These are phyloP conservation scores for Urocynchramus pylzowi DNA, from an alignment of 2,113 vertebrate genomes.

Conservation along the genomic window DNA sequence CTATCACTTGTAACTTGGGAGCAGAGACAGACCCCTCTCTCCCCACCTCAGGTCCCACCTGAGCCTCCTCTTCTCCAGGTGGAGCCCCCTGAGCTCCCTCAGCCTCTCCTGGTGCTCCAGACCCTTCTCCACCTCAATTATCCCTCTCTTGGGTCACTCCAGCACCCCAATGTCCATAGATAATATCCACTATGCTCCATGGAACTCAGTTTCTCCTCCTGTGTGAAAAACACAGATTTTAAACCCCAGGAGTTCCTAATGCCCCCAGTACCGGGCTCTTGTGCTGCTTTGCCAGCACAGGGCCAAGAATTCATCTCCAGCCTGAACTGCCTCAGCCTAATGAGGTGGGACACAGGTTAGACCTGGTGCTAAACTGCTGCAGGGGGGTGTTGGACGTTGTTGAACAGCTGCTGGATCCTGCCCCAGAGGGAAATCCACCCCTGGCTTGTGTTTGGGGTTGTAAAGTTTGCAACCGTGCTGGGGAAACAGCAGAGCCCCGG, in stretches of 20 bases:
- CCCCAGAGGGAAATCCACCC: conserved; percentile 2
- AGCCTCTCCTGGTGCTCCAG: not conserved
- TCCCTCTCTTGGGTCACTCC: not conserved
- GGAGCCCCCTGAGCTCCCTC: not conserved
- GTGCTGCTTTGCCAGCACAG: not conserved
- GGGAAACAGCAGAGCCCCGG: not conserved
- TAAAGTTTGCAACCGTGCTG: not conserved
- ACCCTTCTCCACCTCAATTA: not conserved
- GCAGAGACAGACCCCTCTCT: rapidly evolving
- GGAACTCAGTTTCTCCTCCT: not conserved
- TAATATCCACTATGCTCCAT: rapidly evolving
- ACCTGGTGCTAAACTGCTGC: not conserved
- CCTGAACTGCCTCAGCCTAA: conserved; percentile 1
- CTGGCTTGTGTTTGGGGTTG: not conserved
- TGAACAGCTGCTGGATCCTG: conserved; percentile 32
- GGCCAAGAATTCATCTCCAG: not conserved
- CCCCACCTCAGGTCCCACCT: rapidly evolving
- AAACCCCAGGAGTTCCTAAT: not conserved
- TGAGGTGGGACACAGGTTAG: not conserved
- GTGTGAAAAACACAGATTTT: not conserved
- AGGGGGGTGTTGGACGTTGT: not conserved
- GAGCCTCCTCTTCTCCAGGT: not conserved
- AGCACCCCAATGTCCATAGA: rapidly evolving
- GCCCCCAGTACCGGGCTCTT: not conserved
- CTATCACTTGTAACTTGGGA: rapidly evolving